A percentile compares a stretch with the other conserved stretches of the same genome.
phyloP scores from a whole-genome alignment of 2,113 vertebrate species.

The Heliornis fulica region DNA sequence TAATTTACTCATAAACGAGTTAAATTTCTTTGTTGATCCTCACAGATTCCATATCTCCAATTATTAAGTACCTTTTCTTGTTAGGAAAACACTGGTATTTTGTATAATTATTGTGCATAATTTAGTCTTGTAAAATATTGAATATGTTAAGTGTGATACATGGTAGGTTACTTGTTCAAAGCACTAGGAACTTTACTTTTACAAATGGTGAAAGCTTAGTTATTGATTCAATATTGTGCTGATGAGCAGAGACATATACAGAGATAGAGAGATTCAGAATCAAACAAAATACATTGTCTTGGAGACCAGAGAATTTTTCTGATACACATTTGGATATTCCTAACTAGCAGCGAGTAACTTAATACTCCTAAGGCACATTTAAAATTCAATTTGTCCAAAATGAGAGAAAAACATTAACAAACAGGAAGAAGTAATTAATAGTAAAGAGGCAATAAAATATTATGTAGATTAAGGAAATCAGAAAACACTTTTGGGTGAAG shows the following conservation, averaged over 20 bases:
- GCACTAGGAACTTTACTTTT: background rate
- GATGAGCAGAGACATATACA: background rate
- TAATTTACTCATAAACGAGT: background rate
- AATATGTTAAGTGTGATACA: fast-evolving
- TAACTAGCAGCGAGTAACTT: background rate
- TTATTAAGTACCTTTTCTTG: background rate
- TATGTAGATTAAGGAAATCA: background rate
- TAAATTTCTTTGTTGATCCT: background rate
- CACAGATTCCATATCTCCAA: background rate
- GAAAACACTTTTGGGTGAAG: background rate
- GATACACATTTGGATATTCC: background rate
- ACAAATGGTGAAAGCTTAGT: background rate
- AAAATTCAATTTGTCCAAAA: background rate
- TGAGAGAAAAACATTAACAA: background rate
- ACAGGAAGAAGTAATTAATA: background rate
- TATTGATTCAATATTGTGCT: background rate
- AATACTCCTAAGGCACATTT: background rate
- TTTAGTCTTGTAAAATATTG: background rate
- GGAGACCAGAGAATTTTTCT: background rate
- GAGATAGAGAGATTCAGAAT: background rate
- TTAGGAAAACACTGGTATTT: background rate
- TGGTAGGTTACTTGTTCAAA: background rate
- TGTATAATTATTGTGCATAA: background rate
- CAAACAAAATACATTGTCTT: background rate
- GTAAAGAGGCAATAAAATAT: background rate